phyloP scores from a whole-genome alignment of 2,797 vertebrate genomes.

The Pseudotriccus pelzelni region DNA sequence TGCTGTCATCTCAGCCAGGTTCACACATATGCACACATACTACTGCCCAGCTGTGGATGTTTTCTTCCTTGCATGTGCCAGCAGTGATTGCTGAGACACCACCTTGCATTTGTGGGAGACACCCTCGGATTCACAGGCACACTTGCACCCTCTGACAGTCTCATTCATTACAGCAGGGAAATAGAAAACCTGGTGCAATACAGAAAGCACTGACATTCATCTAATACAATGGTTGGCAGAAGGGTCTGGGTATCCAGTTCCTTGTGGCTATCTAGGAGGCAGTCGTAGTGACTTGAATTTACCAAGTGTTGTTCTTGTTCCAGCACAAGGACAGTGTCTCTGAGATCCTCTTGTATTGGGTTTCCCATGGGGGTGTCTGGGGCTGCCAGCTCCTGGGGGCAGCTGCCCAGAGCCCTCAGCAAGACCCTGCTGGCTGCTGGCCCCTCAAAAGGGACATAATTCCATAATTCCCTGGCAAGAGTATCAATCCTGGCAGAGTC shows the following conservation, averaged over 20 bases:
- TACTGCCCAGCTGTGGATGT: background rate
- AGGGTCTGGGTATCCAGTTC: background rate
- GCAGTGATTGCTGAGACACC: background rate
- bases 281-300: background rate
- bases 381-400: background rate
- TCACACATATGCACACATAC: accelerated
- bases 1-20: background rate
- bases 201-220: background rate
- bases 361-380: background rate
- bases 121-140: background rate
- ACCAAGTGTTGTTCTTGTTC: background rate
- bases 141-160: background rate
- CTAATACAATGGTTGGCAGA: background rate
- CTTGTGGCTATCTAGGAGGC: background rate
- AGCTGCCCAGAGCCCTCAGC: background rate
- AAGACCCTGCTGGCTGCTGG: background rate
- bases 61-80: background rate
- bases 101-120: background rate
- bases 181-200: background rate
- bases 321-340: background rate
- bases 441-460: accelerated
- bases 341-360: accelerated
- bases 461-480: accelerated
- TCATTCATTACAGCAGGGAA: background rate
- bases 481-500: background rate